Conservation (phyloP, 2,113 vertebrate genomes). For the Corydoras sp. region DNA sequence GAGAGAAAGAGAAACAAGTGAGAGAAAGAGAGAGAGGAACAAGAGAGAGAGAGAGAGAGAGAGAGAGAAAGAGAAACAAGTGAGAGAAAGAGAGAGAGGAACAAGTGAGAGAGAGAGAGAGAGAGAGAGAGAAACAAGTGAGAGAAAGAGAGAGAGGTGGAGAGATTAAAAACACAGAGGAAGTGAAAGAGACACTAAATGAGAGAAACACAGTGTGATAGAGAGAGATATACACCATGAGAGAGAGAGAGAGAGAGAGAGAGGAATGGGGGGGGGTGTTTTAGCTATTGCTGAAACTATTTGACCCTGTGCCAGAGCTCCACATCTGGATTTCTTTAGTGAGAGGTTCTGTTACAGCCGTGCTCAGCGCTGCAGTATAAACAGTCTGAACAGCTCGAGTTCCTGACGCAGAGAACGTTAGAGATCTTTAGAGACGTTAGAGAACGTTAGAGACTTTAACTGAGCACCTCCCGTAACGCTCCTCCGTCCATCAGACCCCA, state of each 20-base stretch:
- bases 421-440: too few species aligned
- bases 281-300: background rate
- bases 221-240: slow-evolving; percentile 6
- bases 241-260: background rate
- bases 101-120: background rate
- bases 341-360: slow-evolving; percentile 56
- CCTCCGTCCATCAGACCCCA: too few species aligned
- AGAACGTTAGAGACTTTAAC: too few species aligned
- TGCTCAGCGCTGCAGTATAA: slow-evolving; percentile 10
- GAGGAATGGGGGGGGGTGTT: background rate
- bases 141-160: slow-evolving; percentile 10
- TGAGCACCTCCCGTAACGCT: background rate
- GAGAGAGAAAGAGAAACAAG: background rate
- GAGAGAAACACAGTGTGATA: background rate
- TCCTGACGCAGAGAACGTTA: background rate
- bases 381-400: background rate
- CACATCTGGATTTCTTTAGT: slow-evolving; percentile 68
- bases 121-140: background rate
- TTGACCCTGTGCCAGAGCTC: slow-evolving; percentile 42
- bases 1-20: too few species aligned
- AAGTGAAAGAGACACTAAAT: background rate
- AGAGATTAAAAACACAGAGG: background rate
- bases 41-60: background rate
- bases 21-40: too few species aligned
- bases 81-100: background rate